Evolutionary conservation across 2,888 invertebrate species (phyloP), one percentile per base, ranked within the genome.

Genomic region (Melikaiella ostensackeni): DNA sequence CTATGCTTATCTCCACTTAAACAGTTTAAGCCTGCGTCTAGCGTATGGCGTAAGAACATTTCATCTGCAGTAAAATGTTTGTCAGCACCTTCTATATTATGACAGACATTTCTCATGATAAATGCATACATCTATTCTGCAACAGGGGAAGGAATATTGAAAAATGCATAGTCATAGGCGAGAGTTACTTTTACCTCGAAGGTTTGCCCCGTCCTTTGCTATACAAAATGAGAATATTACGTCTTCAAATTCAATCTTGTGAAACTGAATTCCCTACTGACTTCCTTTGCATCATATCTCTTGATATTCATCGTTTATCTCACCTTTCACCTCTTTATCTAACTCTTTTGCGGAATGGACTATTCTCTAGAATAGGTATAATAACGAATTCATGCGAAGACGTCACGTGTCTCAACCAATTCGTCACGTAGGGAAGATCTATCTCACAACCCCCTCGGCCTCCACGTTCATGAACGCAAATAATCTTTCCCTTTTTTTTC

Each of bases 371-470:
- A 78, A 77, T 75, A 74, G 79, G 76, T 79, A 79, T 81, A 79
- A 79, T 85, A 84, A 84, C 83, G 81, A 77, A 84, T 84, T 84
- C 84, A 83, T 82, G 83, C 81, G 75, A 76, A 76, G 77, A 78
- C 83, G 82, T 85, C 84, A 84, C 80, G 79, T 79, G 80, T 75
- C 79, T 85, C 83, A 79, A 85, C 84, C 83, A 84, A 84, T 84
- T 83, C 81, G 85, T 87, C 86, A 87, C 86, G 87, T 80, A 81
- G 81, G 75, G 76, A 81, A 85, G 85, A 86, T 86, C 84, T 80
- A 50, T 50, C 38, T 38, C 2, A 30, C 30, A 30, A 3, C 4
- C 30, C 30, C 2, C 30, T 3, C 30, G 30, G 4, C 30, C 4
- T 30, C 30, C 4, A 4, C 30, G 30, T 30, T 30, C 30, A 30